Conservation (phyloP, 2,113 vertebrate genomes). For the Lanius collurio region DNA sequence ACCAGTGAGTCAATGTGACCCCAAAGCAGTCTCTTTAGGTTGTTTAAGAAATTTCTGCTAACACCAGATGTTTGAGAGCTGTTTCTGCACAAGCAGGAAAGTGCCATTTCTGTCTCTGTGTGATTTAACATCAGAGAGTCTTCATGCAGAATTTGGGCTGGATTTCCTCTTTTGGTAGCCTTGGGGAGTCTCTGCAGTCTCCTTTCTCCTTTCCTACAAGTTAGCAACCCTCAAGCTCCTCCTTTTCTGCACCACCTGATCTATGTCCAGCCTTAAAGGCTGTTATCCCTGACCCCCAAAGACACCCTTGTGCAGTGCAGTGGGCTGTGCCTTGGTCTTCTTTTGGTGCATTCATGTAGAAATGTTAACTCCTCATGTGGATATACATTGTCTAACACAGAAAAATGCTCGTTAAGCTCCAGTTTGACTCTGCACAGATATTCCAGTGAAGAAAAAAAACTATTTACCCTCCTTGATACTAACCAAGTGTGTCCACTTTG, state of each 20-base stretch:
- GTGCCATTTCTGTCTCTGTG: not conserved
- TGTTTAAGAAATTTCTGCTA: not conserved
- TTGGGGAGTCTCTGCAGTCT: not conserved
- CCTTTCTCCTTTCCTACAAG: not conserved
- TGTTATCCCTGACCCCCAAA: not conserved
- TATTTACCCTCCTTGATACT: not conserved
- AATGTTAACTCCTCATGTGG: not conserved
- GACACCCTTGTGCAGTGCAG: not conserved
- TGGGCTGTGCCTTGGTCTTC: not conserved
- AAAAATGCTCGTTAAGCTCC: not conserved
- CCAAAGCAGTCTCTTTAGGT: not conserved
- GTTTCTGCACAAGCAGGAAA: fast-evolving
- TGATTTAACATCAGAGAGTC: not conserved
- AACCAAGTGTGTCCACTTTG: not conserved
- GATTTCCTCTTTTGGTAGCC: not conserved
- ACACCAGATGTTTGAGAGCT: not conserved
- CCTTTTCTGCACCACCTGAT: not conserved
- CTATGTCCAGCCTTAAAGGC: not conserved
- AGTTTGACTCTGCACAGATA: not conserved
- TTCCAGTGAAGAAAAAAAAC: not conserved
- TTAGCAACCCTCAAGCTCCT: not conserved
- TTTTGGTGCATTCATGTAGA: not conserved
- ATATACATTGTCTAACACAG: not conserved
- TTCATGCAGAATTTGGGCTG: not conserved
- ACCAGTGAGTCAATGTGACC: not conserved